Evolutionary conservation across 1,140 invertebrate species (phyloP), one percentile per base, ranked within the genome.

Genomic region (Drosophila simulans): DNA sequence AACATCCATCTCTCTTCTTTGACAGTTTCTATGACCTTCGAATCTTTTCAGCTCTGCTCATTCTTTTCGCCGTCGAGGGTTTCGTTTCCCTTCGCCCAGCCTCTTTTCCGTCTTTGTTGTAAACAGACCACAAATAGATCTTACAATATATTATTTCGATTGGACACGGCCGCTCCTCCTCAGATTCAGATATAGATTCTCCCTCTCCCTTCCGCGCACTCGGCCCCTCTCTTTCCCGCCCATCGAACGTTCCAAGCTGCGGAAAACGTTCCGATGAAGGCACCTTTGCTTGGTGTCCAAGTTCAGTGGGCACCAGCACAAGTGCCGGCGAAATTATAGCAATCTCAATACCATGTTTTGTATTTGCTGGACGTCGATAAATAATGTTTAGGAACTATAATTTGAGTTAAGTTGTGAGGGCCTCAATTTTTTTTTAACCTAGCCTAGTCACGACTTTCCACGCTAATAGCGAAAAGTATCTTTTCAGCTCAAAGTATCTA

Each of bases 1-100:
- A 31, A 25, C 55, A 80, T 80, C 62, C 51, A 76, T 76, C 71
- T 66, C 71, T 66, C 52, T 27, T 64, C 58, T 57, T 76, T 66
- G 51, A 52, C 63, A 72, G 71, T 81, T 80, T 85, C 77, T 72
- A 37, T 52, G 80, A 79, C 80, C 70, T 79, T 76, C 80, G 49
- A 54, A 77, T 70, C 73, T 70, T 46, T 62, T 56, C 34, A 46
- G 37, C 54, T 77, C 45, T 42, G 43, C 53, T 75, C 42, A 56
- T 51, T 55, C 45, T 72, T 42, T 45, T 51, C 13, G 48, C 7
- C 34, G 17, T 53, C 42, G 71, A 53, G 52, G 52, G 60, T 54
- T 74, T 55, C 17, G 20, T 57, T 53, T 37, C 54, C 42, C 42
- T 27, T 13, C 37, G 31, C 51, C 59, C 60, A 40, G n/a, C 12